phyloP scores from a whole-genome alignment of 2,888 invertebrate species.

The Mimas tiliae region DNA sequence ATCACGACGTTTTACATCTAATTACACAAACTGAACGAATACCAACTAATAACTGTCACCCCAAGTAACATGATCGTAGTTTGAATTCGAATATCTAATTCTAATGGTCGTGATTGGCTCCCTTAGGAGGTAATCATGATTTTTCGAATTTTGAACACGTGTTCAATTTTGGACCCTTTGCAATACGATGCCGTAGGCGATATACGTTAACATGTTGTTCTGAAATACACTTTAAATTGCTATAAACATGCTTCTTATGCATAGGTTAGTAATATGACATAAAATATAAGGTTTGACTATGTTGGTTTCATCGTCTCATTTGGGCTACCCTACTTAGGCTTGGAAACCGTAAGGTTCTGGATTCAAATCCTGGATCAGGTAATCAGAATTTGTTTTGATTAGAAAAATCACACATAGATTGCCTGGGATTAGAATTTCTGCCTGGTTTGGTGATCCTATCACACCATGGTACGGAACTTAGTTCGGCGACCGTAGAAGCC shows the following conservation, averaged over 20 bases:
- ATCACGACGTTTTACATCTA: slow-evolving; percentile 36
- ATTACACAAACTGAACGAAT: slow-evolving; percentile 44
- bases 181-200: slow-evolving; percentile 67
- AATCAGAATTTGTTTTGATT: no score
- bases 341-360: no score
- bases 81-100: slow-evolving; percentile 81
- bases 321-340: no score
- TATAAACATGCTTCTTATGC: slow-evolving; percentile 14
- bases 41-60: slow-evolving; percentile 60
- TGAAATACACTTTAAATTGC: slow-evolving; percentile 36
- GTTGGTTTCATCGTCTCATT: no score
- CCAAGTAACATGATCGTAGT: slow-evolving; percentile 76
- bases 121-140: slow-evolving; percentile 82
- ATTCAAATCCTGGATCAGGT: no score
- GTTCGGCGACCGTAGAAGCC: no score
- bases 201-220: slow-evolving; percentile 48
- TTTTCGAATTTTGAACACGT: slow-evolving; percentile 81
- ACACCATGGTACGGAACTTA: no score
- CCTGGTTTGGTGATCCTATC: no score
- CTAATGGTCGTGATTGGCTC: slow-evolving; percentile 82
- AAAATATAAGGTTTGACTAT: no score
- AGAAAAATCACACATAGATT: no score
- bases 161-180: slow-evolving; percentile 77
- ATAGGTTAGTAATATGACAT: background rate
- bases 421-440: no score